Evolutionary conservation across 2,113 vertebrate genomes (phyloP).

Genomic region (Pristiophorus japonicus): DNA sequence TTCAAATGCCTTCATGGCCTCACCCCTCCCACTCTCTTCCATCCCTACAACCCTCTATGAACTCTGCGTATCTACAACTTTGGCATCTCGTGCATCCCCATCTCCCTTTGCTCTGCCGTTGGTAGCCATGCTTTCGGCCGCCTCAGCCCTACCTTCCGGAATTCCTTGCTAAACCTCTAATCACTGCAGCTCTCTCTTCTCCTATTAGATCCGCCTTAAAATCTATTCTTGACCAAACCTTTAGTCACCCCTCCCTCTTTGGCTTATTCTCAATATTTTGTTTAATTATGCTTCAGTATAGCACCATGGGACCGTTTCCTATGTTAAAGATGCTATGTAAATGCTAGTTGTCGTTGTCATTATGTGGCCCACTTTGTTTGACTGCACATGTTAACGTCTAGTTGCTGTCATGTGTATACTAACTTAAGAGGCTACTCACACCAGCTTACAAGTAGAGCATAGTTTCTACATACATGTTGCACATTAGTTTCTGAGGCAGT

Average conservation of each 20-base stretch:
- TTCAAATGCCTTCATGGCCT: not conserved
- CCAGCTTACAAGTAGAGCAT: not conserved
- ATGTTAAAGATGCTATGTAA: not conserved
- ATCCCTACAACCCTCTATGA: not conserved
- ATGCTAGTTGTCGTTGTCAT: not conserved
- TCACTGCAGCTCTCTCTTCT: not conserved
- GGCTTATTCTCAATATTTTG: not conserved
- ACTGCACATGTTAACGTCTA: not conserved
- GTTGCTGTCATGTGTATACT: not conserved
- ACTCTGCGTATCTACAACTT: not conserved
- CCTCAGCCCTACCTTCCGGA: not conserved
- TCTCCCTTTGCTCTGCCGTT: not conserved
- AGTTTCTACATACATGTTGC: not conserved
- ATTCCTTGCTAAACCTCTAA: not conserved
- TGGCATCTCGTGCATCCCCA: not conserved
- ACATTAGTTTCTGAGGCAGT: not conserved
- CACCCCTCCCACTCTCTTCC: not conserved
- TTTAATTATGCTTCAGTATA: not conserved
- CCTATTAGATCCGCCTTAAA: not conserved
- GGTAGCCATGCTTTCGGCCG: not conserved
- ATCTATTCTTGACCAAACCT: not conserved
- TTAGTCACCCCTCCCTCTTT: not conserved
- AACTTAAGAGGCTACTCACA: not conserved
- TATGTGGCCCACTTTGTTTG: not conserved
- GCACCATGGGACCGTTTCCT: too few relatives aligned